Percentiles rank a stretch among this genome's conserved stretches.
These are phyloP conservation scores for Melanostigma gelatinosum DNA, from an alignment of 2,113 vertebrate species.

Conservation along the genomic window DNA sequence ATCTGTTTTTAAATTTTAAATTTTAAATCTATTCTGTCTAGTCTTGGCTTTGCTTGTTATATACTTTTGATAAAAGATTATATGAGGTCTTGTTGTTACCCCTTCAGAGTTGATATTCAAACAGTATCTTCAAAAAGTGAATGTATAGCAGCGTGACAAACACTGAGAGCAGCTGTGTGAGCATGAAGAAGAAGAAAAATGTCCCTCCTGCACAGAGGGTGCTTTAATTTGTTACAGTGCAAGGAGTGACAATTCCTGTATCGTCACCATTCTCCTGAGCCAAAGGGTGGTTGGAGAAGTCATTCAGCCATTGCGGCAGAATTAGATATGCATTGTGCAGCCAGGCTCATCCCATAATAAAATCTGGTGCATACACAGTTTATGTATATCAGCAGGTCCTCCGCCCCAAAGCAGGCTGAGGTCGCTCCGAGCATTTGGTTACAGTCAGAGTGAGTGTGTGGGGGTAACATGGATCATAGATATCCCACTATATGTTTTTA, in stretches of 20 bases:
- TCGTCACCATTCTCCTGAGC: slow-evolving; percentile 15
- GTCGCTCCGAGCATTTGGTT: neutral
- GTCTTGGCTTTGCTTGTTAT: too few species aligned
- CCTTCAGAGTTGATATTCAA: neutral
- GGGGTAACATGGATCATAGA: neutral
- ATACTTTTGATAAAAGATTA: too few species aligned
- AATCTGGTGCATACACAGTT: neutral
- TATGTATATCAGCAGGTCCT: neutral
- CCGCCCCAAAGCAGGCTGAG: neutral
- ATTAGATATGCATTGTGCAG: slow-evolving; percentile 25
- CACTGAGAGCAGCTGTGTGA: slow-evolving; percentile 15
- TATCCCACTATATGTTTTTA: neutral
- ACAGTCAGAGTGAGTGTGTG: slow-evolving; percentile 1
- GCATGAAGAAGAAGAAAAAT: neutral
- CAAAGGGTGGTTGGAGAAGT: neutral
- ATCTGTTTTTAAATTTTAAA: too few species aligned
- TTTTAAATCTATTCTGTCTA: too few species aligned
- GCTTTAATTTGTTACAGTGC: slow-evolving; percentile 11
- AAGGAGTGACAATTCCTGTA: neutral
- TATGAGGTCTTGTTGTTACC: neutral
- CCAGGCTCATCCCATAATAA: neutral
- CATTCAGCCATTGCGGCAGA: slow-evolving; percentile 13
- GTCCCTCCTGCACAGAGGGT: neutral
- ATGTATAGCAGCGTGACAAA: slow-evolving; percentile 4
- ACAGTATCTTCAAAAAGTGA: neutral